These are phyloP conservation scores for Mimumesa dahlbomi DNA, from an alignment of 2,888 invertebrate species.

Conservation along the genomic window DNA sequence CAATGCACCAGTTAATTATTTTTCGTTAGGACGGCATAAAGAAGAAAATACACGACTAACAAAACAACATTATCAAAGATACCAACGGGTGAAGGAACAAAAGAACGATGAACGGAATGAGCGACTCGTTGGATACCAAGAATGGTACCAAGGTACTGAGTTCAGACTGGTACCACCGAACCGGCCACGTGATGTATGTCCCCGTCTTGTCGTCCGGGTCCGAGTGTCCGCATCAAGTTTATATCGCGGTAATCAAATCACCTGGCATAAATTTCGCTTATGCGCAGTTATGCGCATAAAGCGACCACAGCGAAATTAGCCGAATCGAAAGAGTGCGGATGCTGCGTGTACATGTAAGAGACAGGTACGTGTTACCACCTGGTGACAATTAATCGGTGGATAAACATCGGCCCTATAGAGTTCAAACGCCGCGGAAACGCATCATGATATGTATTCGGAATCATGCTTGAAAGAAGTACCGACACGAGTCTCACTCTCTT, in stretches of 20 bases:
- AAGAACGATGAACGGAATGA: constrained; percentile 27
- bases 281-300: constrained; percentile 73
- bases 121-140: constrained; percentile 54
- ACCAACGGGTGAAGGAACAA: constrained; percentile 17
- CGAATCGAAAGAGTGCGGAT: constrained; percentile 52
- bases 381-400: constrained; percentile 24
- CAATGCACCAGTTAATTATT: too few species aligned
- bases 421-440: too few species aligned
- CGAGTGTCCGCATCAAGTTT: constrained; percentile 77
- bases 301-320: constrained; percentile 52
- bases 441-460: too few species aligned
- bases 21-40: background rate
- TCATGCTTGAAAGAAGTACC: background rate
- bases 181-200: constrained; percentile 78
- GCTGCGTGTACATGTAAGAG: constrained; percentile 8
- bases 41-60: background rate
- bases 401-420: constrained; percentile 13
- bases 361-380: constrained; percentile 8
- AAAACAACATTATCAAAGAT: background rate
- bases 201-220: constrained; percentile 76
- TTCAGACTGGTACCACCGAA: constrained; percentile 66
- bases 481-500: too few species aligned
- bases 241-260: constrained; percentile 80
- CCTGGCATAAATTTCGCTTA: constrained; percentile 75
- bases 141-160: constrained; percentile 63